phyloP scores from a whole-genome alignment of 2,113 vertebrate species.

The Ictidomys tridecemlineatus region DNA sequence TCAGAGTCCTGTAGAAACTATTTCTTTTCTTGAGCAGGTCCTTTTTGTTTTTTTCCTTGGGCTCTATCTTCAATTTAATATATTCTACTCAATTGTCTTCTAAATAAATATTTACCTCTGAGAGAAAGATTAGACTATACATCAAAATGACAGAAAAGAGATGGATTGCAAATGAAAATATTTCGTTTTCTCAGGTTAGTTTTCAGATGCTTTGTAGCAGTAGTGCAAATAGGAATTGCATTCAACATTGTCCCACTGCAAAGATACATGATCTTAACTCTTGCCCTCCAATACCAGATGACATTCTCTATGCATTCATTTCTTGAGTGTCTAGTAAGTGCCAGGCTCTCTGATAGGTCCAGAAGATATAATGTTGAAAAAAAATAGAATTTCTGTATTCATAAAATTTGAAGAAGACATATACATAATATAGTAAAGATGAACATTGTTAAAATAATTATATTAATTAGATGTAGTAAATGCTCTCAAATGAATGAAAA shows the following conservation, averaged over 20 bases:
- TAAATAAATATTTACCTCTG: slow-evolving; percentile 55
- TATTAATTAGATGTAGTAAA: neutral
- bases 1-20: neutral
- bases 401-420: neutral
- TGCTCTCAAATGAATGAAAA: slow-evolving; percentile 7
- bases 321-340: neutral
- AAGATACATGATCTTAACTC: neutral
- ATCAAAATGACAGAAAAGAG: slow-evolving; percentile 54
- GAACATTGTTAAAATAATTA: neutral
- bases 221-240: neutral
- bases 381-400: neutral
- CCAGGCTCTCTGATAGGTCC: neutral
- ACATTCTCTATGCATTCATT: neutral
- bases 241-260: neutral
- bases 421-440: neutral
- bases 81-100: slow-evolving; percentile 51
- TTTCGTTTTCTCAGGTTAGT: slow-evolving; percentile 29
- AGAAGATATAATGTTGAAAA: neutral
- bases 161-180: slow-evolving; percentile 51
- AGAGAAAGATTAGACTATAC: slow-evolving; percentile 53
- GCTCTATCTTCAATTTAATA: slow-evolving; percentile 5
- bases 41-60: neutral
- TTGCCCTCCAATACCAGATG: neutral
- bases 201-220: neutral
- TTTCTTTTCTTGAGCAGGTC: neutral